These are phyloP conservation scores for Brachionus rubens DNA, from an alignment of 1,140 invertebrate genomes.

Conservation along the genomic window DNA sequence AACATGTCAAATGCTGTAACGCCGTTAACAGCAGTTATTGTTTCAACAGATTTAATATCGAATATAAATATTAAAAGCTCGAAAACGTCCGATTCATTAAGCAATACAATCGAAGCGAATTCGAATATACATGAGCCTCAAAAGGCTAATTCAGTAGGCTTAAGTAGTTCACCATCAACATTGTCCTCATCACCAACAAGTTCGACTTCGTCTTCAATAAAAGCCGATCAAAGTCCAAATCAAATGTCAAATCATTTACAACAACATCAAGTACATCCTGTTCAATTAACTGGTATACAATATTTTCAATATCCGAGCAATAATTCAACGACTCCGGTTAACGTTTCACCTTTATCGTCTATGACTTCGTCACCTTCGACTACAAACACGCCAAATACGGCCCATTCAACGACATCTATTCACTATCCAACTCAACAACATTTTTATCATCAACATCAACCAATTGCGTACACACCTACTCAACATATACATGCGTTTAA, in stretches of 20 bases:
- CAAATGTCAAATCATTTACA: conserved; percentile 11
- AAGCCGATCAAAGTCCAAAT: background rate
- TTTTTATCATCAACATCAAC: conserved; percentile 30
- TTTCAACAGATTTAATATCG: conserved; percentile 5
- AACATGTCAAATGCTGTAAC: conserved; percentile 44
- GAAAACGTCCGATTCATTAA: background rate
- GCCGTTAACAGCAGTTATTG: conserved; percentile 19
- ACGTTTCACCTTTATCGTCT: conserved; percentile 30
- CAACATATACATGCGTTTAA: conserved; percentile 41
- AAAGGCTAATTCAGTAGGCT: conserved; percentile 16
- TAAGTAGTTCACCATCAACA: conserved; percentile 32
- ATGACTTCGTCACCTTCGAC: conserved; percentile 42
- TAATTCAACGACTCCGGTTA: conserved; percentile 32
- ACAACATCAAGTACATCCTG: background rate
- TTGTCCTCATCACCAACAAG: conserved; percentile 24
- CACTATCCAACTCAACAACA: conserved; percentile 18
- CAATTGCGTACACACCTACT: conserved; percentile 5
- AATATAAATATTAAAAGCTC: conserved; percentile 4
- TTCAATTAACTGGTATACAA: conserved; percentile 16
- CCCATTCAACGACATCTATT: conserved; percentile 16
- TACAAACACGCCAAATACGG: conserved; percentile 29
- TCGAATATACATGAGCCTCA: background rate
- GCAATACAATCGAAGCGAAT: background rate
- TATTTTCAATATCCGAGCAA: conserved; percentile 46
- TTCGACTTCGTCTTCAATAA: background rate